Evolutionary conservation across 1,140 invertebrate species (phyloP), one percentile per base, ranked within the genome.

Genomic region (Drosophila miranda): DNA sequence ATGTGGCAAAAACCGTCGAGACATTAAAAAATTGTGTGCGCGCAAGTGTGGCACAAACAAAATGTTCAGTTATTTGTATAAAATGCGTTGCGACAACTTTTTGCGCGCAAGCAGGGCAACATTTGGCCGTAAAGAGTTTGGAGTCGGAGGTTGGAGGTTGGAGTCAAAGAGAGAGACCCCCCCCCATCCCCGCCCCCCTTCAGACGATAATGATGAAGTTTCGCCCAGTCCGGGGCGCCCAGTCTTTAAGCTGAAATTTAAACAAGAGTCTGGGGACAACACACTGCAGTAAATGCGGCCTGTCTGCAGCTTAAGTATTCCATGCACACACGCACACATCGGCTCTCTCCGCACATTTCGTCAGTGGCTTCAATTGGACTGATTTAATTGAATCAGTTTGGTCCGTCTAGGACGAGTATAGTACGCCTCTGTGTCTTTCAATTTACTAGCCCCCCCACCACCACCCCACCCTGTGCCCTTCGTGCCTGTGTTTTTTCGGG

Each of bases 361-460:
- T 69, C 77, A 81, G 81, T 62, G 60, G 76, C 78, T 87, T 86
- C 81, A 86, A 86, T 86, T 86, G 81, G 82, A 87, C 81, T 86
- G 81, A 86, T 86, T 86, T 86, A 86, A 86, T 86, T 86, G 81
- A 86, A 86, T 86, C 81, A 87, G 82, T 87, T 77, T 75, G 77
- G 61, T 75, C 60, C 74, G 77, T 83, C 80, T 75, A 62, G 42
- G 48, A 42, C 48, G 42, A 19, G 30, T 28, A 3, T 23, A 3
- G 21, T 45, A 5, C 38, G 34, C 38, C 21, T 51, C 7, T 50
- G 7, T 43, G 43, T 74, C 80, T 84, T 84, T 81, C 81, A 86
- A 86, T 86, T 84, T 87, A 87, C 81, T 75, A 3, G 2, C 28
- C 28, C 8, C 28, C 2, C 49, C 72, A n/a, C n/a, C n/a, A n/a